These are phyloP conservation scores for Otis tarda DNA, from an alignment of 2,113 vertebrate species.

Conservation along the genomic window DNA sequence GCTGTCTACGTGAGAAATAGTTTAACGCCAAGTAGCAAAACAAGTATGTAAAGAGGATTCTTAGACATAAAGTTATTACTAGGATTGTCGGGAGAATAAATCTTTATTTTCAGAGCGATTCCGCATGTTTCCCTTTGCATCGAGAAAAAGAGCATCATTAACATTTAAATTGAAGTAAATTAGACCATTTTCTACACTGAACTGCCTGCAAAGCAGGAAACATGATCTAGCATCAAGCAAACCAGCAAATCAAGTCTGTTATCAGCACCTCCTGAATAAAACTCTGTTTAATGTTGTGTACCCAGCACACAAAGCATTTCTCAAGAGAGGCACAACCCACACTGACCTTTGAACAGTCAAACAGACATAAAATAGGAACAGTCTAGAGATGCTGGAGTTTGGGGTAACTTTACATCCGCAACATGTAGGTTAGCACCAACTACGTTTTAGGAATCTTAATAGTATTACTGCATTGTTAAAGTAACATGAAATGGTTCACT, in stretches of 20 bases:
- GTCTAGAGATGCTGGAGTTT: not conserved
- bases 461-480: not conserved
- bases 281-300: not conserved
- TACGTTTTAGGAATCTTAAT: not conserved
- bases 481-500: not conserved
- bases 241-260: slow-evolving; percentile 34
- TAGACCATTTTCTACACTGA: slow-evolving; percentile 26
- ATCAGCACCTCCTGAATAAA: slow-evolving; percentile 38
- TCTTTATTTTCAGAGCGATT: slow-evolving; percentile 39
- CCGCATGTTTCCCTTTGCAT: slow-evolving; percentile 3
- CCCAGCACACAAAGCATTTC: not conserved
- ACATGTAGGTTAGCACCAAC: not conserved
- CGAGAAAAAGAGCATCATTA: slow-evolving; percentile 21
- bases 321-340: not conserved
- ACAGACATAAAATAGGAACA: not conserved
- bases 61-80: slow-evolving; percentile 8
- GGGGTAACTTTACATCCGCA: not conserved
- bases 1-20: not conserved
- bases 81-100: not conserved
- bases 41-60: not conserved
- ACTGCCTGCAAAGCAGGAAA: slow-evolving; percentile 34
- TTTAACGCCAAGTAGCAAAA: not conserved
- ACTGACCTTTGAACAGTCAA: not conserved
- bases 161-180: slow-evolving; percentile 67
- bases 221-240: slow-evolving; percentile 24